A percentile compares a stretch with the other conserved stretches of the same genome.
phyloP scores from a whole-genome alignment of 2,888 invertebrate species.

The Standfussiana lucernea region DNA sequence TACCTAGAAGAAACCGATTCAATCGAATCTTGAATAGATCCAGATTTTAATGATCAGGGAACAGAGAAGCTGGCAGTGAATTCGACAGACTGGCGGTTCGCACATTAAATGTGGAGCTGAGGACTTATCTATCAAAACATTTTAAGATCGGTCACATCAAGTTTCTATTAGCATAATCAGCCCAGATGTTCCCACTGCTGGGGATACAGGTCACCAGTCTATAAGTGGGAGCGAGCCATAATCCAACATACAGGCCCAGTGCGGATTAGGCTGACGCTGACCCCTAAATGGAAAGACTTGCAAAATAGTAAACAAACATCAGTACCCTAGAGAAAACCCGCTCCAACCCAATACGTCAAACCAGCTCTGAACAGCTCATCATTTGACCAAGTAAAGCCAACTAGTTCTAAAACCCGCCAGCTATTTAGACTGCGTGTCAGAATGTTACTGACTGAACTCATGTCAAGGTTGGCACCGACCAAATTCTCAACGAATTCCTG shows the following conservation, averaged over 20 bases:
- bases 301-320: background rate
- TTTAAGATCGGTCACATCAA: background rate
- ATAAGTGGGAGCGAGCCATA: background rate
- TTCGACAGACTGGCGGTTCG: too few species aligned
- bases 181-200: background rate
- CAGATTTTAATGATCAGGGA: too few species aligned
- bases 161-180: background rate
- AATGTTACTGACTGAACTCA: constrained; percentile 22
- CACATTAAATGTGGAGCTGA: too few species aligned
- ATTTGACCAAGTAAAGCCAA: constrained; percentile 36
- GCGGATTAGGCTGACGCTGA: background rate
- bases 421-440: constrained; percentile 40
- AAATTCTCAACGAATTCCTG: constrained; percentile 50
- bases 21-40: too few species aligned
- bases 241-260: background rate
- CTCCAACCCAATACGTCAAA: constrained; percentile 24
- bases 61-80: too few species aligned
- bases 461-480: constrained; percentile 59
- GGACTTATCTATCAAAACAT: too few species aligned
- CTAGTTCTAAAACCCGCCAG: constrained; percentile 20
- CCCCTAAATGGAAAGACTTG: background rate
- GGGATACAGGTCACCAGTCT: background rate
- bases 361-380: constrained; percentile 16
- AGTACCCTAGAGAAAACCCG: constrained; percentile 16
- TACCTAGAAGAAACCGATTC: too few species aligned